Base-by-base conservation (phyloP, 2,888 invertebrate species). In the Pemphredon lugubris region DNA sequence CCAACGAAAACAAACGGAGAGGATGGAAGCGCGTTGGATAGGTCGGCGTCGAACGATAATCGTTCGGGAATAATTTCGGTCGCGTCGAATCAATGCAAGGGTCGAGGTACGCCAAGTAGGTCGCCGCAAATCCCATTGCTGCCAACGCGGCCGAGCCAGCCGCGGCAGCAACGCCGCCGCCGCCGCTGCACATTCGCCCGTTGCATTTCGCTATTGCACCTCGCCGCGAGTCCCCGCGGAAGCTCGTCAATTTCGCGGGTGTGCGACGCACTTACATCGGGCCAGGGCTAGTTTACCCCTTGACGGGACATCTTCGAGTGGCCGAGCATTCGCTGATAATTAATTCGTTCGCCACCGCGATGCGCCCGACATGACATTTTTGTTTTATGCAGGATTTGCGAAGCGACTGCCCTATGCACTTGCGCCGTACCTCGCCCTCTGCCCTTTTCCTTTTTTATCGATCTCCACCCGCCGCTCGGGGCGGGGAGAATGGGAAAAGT, bases 91-190 rank as follows among this genome's bases (percentile, higher is more conserved):
- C 88, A 86, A 88, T 87, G 88, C 79, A 81, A 86, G 88, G 89
- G 89, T 89, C 89, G 89, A 88, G 86, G 88, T 83, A 88, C 89
- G 88, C 85, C 85, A 89, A 89, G 87, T 88, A 88, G 88, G 89
- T 88, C 88, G 85, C 71, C 75, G 86, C 79, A 83, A 84, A 84
- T 88, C 82, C 83, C 87, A 88, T 83, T 86, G 88, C 88, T 88
- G 86, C 88, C 87, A 88, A 88, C 84, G 73, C 79, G 77, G 77
- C 67, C 50, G 60, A 54, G 59, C 59, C 16, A 21, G 58, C 48
- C 30, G 55, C 70, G 45, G 18, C 64, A 45, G n/a, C n/a, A n/a
- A n/a, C n/a, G n/a, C n/a, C n/a, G n/a, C n/a, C n/a, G n/a, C n/a
- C n/a, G n/a, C n/a, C 42, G 58, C 55, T 57, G 57, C 71, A 21